phyloP scores from a whole-genome alignment of 53 echinoderm and acorn worm species.

The Holothuria leucospilota region DNA sequence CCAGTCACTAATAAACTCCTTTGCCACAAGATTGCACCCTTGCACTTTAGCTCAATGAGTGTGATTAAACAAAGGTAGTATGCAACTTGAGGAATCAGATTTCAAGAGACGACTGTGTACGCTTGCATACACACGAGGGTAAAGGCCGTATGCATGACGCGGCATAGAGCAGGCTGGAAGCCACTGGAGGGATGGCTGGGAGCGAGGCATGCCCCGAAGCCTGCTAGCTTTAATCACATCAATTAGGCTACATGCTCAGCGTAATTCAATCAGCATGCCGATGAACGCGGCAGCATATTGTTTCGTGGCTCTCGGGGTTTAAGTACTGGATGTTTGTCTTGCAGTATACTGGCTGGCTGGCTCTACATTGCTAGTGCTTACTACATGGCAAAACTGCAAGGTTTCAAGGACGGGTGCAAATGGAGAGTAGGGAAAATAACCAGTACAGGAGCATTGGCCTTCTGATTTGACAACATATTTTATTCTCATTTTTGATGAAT shows the following conservation, averaged over 20 bases:
- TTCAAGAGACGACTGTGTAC: slow-evolving; percentile 49
- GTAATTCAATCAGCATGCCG: slow-evolving; percentile 89
- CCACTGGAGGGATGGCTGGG: slow-evolving; percentile 64
- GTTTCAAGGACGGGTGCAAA: too few relatives aligned
- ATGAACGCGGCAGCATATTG: slow-evolving; percentile 84
- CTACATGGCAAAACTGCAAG: too few relatives aligned
- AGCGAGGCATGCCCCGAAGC: slow-evolving; percentile 57
- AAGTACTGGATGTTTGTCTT: slow-evolving; percentile 2
- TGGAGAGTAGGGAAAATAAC: too few relatives aligned
- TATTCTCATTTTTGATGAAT: too few relatives aligned
- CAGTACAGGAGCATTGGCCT: too few relatives aligned
- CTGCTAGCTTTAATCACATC: slow-evolving; percentile 88
- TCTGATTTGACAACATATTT: too few relatives aligned
- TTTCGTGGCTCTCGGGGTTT: slow-evolving; percentile 55
- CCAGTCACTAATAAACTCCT: slow-evolving; percentile 13
- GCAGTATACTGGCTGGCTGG: too few relatives aligned
- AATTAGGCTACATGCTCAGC: slow-evolving; percentile 92
- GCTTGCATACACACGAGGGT: slow-evolving; percentile 67
- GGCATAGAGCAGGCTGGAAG: slow-evolving; percentile 48
- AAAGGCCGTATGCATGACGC: slow-evolving; percentile 48
- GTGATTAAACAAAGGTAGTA: slow-evolving; percentile 58
- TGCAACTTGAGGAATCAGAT: slow-evolving; percentile 55
- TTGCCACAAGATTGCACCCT: slow-evolving; percentile 5
- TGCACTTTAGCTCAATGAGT: slow-evolving; percentile 29
- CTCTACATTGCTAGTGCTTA: too few relatives aligned